Percentiles rank a stretch among this genome's conserved stretches.
Evolutionary conservation across 2,113 vertebrate genomes (phyloP).

Genomic region (Eptatretus burgeri): DNA sequence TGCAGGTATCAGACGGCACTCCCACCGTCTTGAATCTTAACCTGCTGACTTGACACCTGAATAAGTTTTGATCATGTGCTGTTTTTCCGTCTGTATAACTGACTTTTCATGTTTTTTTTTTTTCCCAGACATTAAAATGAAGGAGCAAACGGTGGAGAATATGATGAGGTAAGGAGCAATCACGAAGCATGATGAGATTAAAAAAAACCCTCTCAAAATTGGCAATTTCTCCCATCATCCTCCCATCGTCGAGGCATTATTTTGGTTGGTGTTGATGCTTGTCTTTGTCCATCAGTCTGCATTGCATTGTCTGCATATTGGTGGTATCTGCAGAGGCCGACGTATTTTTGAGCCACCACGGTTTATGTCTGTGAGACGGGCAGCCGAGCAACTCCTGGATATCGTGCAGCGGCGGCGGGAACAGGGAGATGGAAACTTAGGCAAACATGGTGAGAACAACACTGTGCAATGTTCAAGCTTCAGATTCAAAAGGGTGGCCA

Average conservation of each 20-base stretch:
- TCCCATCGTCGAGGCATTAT: too few relatives aligned
- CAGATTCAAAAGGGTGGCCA: neutral
- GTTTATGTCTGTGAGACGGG: constrained; percentile 58
- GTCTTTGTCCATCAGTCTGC: too few relatives aligned
- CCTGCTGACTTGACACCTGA: too few relatives aligned
- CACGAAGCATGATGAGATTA: neutral
- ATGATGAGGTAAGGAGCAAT: constrained; percentile 45
- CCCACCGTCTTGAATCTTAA: too few relatives aligned
- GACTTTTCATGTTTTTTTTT: constrained; percentile 8
- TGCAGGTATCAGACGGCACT: too few relatives aligned
- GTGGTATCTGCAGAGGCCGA: constrained; percentile 25
- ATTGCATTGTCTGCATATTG: neutral
- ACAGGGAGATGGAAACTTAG: constrained; percentile 25
- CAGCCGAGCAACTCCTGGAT: constrained; percentile 50
- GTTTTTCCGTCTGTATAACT: constrained; percentile 10
- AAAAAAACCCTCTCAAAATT: neutral
- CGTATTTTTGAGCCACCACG: constrained; percentile 62
- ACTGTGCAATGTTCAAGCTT: neutral
- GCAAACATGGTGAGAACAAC: constrained; percentile 16
- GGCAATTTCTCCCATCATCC: too few relatives aligned
- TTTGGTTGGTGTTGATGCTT: too few relatives aligned
- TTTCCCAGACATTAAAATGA: constrained; percentile 63
- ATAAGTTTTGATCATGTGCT: too few relatives aligned
- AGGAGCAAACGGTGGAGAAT: constrained; percentile 80
- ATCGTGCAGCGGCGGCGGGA: constrained; percentile 31